phyloP scores from a whole-genome alignment of 2,113 vertebrate species.

The Donacobius atricapilla region DNA sequence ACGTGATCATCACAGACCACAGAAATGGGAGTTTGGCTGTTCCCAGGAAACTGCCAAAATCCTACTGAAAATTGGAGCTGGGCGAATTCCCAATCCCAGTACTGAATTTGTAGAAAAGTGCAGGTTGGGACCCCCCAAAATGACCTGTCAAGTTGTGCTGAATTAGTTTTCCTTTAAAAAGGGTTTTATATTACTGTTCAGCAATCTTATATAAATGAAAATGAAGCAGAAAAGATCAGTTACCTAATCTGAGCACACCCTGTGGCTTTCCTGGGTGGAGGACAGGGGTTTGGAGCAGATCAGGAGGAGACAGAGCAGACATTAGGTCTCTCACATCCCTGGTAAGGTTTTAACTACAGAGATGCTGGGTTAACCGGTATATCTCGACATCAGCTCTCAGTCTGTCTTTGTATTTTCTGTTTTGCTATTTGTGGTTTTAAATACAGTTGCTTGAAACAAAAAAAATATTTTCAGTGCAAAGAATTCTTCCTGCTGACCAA shows the following conservation, averaged over 20 bases:
- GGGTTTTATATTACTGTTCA: not conserved
- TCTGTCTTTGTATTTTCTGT: not conserved
- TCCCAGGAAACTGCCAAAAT: not conserved
- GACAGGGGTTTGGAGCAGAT: not conserved
- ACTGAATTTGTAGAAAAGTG: not conserved
- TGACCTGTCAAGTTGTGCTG: not conserved
- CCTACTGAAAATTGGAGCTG: not conserved
- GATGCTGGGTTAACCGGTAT: not conserved
- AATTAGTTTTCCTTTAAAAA: not conserved
- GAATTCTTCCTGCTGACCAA: not conserved
- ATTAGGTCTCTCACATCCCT: not conserved
- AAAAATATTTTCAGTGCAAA: not conserved
- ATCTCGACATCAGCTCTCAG: not conserved
- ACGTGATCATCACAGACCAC: not conserved
- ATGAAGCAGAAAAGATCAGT: rapidly evolving
- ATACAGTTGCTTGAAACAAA: not conserved
- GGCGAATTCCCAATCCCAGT: not conserved
- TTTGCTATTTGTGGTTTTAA: not conserved
- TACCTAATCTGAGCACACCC: not conserved
- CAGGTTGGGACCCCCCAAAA: not conserved
- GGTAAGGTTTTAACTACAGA: not conserved
- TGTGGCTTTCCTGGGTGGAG: slow-evolving; percentile 12
- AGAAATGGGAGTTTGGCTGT: not conserved
- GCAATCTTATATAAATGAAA: not conserved
- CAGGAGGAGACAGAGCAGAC: not conserved